These are phyloP conservation scores for Ellobius talpinus DNA, from an alignment of 2,113 vertebrate species.

Conservation along the genomic window DNA sequence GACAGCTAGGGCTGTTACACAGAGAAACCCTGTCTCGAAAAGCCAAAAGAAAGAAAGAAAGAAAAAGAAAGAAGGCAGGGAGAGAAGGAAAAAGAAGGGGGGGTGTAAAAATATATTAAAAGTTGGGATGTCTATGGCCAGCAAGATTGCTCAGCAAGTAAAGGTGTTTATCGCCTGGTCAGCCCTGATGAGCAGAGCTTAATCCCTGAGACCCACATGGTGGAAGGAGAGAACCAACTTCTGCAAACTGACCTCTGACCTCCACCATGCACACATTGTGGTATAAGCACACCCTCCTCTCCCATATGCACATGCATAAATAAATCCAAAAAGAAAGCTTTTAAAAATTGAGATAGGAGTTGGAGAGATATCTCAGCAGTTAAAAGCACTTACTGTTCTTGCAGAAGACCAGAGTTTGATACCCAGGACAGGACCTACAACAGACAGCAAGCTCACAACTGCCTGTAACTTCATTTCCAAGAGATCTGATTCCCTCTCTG, in stretches of 20 bases:
- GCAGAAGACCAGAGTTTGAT: neutral
- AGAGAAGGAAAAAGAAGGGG: neutral
- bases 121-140: neutral
- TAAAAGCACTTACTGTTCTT: neutral
- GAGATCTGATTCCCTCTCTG: neutral
- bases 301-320: neutral
- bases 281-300: neutral
- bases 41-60: no score
- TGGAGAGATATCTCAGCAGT: neutral
- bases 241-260: neutral
- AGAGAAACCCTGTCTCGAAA: no score
- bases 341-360: neutral
- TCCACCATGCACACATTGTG: neutral
- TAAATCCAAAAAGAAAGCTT: neutral
- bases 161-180: neutral
- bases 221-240: neutral
- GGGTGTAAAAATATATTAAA: neutral
- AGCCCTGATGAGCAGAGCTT: neutral
- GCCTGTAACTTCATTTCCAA: neutral
- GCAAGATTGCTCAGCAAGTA: neutral
- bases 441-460: neutral
- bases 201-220: neutral
- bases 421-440: neutral
- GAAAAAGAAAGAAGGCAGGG: neutral
- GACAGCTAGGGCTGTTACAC: no score